Evolutionary conservation across 2,113 vertebrate genomes (phyloP).

Genomic region (Pterocles burchelli): DNA sequence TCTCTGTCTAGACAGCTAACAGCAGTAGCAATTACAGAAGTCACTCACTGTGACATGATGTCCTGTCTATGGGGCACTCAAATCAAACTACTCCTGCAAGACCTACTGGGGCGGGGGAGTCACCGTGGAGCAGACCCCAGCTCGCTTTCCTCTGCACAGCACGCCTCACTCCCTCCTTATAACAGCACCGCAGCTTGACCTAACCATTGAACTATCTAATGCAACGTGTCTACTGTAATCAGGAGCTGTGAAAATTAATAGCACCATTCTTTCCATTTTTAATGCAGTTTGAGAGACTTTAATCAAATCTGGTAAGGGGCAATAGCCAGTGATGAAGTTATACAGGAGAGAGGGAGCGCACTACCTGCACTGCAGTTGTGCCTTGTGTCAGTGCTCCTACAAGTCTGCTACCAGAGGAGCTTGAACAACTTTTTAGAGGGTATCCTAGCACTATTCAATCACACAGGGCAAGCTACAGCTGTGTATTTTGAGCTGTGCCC

Average conservation of each 20-base stretch:
- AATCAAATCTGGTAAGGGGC: neutral
- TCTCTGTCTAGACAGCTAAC: neutral
- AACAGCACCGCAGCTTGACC: neutral
- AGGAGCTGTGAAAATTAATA: neutral
- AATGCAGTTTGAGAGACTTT: neutral
- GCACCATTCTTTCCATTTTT: neutral
- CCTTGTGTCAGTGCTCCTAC: neutral
- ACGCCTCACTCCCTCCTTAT: fast-evolving
- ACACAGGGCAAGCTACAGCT: neutral
- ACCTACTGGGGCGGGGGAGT: neutral
- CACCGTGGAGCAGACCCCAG: neutral
- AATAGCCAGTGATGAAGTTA: neutral
- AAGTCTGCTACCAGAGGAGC: neutral
- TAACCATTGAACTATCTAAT: neutral
- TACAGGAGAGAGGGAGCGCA: neutral
- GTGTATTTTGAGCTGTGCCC: neutral
- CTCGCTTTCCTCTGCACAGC: fast-evolving
- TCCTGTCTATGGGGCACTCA: neutral
- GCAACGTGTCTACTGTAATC: neutral
- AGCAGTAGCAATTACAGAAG: neutral
- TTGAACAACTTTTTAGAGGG: neutral
- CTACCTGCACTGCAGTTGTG: neutral
- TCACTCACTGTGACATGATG: neutral
- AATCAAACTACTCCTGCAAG: neutral
- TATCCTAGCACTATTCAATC: neutral